Base-by-base conservation (phyloP, 2,888 invertebrate species). In the Drosophila hawaiiensis region DNA sequence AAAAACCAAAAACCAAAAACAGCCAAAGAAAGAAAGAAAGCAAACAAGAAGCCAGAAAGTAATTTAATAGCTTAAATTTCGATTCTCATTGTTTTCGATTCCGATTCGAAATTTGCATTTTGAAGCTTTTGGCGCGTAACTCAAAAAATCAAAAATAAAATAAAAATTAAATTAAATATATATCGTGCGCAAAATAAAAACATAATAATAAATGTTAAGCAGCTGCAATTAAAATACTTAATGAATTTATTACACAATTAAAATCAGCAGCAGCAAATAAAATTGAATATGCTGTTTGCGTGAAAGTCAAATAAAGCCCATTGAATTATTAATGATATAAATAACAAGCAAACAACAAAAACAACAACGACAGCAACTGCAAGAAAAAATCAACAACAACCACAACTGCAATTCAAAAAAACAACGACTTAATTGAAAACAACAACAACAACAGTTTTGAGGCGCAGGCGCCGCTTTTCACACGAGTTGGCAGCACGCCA, bases 171-270 rank as follows among this genome's bases (percentile, higher is more conserved):
- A 29, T 3, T 12, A 19, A 6, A 55, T 12, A 19, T 37, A n/a
- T 66, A 63, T 63, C 58, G 62, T 72, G 58, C 74, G 41, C 43
- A 47, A 74, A 62, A 59, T 43, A 33, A 58, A 62, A 59, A 60
- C 54, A 70, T 67, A 47, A 47, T 63, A 67, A 86, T 80, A 69
- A 80, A 78, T 83, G 68, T 73, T 75, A 68, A 82, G 79, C 84
- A 70, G 82, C 67, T 76, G 89, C 84, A 84, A 90, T 89, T 89
- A 82, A 69, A 77, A 88, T 83, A 79, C 63, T 89, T 81, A 81
- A 86, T 86, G 76, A 90, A 83, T 90, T 90, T 86, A 85, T 85
- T 85, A 80, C 89, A 80, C 90, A 88, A 90, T 90, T 88, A 88
- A 73, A 61, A 55, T 55, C 69, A 74, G 49, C 67, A 66, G 39